Evolutionary conservation across 1,140 invertebrate species (phyloP).

Genomic region (Drosophila lowei): DNA sequence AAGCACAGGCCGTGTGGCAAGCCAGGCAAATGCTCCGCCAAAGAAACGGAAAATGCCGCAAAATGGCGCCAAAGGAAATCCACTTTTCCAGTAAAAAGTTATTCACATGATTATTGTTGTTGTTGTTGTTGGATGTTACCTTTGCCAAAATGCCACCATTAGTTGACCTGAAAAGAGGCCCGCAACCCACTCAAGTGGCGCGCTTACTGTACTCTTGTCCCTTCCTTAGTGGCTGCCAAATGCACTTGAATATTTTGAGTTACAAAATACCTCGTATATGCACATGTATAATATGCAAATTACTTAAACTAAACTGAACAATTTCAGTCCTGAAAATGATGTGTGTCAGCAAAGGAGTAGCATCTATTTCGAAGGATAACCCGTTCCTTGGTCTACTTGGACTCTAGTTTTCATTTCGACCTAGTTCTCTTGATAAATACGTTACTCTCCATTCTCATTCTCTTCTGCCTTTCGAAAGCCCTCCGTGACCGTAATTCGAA

Average conservation of each 20-base stretch:
- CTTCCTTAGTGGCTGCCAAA: conserved; percentile 48
- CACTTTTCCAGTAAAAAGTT: conserved; percentile 71
- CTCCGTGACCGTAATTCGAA: conserved; percentile 2
- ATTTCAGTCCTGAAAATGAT: too few relatives aligned
- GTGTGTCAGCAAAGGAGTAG: too few relatives aligned
- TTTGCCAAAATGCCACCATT: conserved; percentile 68
- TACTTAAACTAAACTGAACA: too few relatives aligned
- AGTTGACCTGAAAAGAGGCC: conserved; percentile 66
- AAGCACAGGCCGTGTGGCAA: conserved; percentile 31
- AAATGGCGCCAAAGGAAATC: conserved; percentile 75
- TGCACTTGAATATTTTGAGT: conserved; percentile 71
- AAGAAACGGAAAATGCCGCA: conserved; percentile 74
- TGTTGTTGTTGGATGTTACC: conserved; percentile 48
- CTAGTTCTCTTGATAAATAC: too few relatives aligned
- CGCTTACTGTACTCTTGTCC: conserved; percentile 12
- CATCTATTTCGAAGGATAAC: too few relatives aligned
- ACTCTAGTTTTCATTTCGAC: too few relatives aligned
- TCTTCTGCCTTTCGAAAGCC: conserved; percentile 1
- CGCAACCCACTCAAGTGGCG: conserved; percentile 42
- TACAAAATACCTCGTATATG: conserved; percentile 38
- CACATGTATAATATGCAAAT: too few relatives aligned
- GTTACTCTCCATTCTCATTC: too few relatives aligned
- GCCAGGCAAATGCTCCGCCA: conserved; percentile 42
- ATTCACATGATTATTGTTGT: conserved; percentile 43
- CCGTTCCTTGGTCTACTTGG: too few relatives aligned